These are phyloP conservation scores for Capitulum mitella DNA, from an alignment of 2,888 invertebrate species.

Conservation along the genomic window DNA sequence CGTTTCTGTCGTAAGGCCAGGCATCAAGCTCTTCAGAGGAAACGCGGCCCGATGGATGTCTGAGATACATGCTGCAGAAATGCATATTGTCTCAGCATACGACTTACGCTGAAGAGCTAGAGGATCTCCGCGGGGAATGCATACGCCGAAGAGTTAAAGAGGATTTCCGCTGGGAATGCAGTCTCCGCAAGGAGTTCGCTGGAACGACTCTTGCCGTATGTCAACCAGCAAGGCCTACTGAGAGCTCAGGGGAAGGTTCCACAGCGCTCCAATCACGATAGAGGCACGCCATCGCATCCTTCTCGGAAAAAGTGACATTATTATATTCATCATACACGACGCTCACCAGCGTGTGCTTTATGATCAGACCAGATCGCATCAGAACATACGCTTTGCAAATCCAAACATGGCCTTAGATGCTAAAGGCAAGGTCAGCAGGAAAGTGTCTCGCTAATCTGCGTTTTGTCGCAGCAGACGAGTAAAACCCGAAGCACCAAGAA, in stretches of 20 bases:
- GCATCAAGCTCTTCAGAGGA: not conserved
- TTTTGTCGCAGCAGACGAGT: too few relatives aligned
- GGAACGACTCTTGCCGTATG: not conserved
- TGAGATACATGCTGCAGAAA: not conserved
- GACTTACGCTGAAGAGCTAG: not conserved
- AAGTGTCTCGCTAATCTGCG: too few relatives aligned
- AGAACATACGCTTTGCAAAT: not conserved
- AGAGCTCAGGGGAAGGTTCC: not conserved
- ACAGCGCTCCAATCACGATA: not conserved
- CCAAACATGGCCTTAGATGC: not conserved
- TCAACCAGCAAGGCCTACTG: not conserved
- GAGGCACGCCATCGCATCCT: not conserved
- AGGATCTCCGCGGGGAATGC: too few relatives aligned
- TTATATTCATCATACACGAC: not conserved
- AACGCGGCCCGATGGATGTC: not conserved
- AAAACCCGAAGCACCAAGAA: too few relatives aligned
- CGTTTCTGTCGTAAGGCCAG: not conserved
- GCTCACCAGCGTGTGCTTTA: not conserved
- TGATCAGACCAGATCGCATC: too few relatives aligned
- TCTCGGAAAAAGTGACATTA: not conserved
- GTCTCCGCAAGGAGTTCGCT: not conserved
- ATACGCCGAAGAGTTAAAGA: too few relatives aligned
- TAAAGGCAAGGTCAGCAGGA: not conserved
- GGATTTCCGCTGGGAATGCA: not conserved
- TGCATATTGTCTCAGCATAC: not conserved